Conservation (phyloP, 2,888 invertebrate species). For the Deilephila porcellus region DNA sequence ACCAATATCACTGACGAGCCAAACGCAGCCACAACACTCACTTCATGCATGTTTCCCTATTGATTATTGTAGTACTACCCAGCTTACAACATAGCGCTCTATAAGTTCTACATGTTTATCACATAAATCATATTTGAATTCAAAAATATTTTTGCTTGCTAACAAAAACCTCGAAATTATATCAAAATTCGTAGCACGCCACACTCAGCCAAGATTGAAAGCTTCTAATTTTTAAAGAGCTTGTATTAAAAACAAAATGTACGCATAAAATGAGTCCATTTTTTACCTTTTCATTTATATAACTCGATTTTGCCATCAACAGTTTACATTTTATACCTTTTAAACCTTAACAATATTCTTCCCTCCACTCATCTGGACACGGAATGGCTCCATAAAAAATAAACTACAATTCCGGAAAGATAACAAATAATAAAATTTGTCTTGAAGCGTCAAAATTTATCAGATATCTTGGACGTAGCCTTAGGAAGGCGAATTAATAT, state of each 20-base stretch:
- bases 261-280: background rate
- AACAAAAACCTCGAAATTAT: too few relatives aligned
- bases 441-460: conserved; percentile 11
- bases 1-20: too few relatives aligned
- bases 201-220: too few relatives aligned
- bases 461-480: background rate
- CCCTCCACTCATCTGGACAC: conserved; percentile 2
- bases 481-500: conserved; percentile 26
- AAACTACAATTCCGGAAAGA: background rate
- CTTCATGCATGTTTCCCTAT: too few relatives aligned
- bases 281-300: background rate
- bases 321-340: conserved; percentile 5
- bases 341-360: background rate
- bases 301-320: background rate
- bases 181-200: too few relatives aligned
- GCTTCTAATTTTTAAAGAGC: background rate
- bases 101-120: too few relatives aligned
- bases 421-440: conserved; percentile 26
- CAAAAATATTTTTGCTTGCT: too few relatives aligned
- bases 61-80: too few relatives aligned
- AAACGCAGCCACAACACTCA: too few relatives aligned
- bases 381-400: background rate
- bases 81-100: too few relatives aligned
- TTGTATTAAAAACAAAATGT: conserved; percentile 2
- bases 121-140: too few relatives aligned